Conservation (phyloP, 2,888 invertebrate species). For the Polietes domitor region DNA sequence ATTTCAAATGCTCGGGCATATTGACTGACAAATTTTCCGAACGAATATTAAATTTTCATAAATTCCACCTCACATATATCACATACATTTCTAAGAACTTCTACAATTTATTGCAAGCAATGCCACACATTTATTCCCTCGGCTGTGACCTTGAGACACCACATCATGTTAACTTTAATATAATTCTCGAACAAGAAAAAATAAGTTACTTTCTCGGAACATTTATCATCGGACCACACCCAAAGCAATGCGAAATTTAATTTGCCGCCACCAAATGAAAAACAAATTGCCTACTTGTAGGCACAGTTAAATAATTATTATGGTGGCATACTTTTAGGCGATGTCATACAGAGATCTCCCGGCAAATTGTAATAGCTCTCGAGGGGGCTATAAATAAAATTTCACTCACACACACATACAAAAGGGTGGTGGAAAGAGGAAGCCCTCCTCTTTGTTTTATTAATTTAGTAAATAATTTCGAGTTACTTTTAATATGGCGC, state of each 20-base stretch:
- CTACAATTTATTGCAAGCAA: no score
- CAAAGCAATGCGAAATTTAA: background rate
- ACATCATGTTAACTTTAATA: no score
- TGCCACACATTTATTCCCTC: no score
- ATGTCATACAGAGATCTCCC: background rate
- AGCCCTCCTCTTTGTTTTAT: background rate
- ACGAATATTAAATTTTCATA: no score
- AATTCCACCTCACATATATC: no score
- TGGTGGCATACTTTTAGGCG: background rate
- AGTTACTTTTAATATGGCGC: background rate
- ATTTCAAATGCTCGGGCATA: no score
- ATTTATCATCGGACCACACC: background rate
- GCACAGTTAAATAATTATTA: slow-evolving; percentile 4
- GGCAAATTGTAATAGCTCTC: background rate
- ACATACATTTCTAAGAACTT: no score
- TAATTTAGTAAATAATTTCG: background rate
- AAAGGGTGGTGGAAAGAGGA: no score
- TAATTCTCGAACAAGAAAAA: no score
- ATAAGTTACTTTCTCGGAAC: no score
- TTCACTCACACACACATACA: background rate
- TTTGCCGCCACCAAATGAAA: background rate
- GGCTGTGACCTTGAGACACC: no score
- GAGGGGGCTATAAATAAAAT: slow-evolving; percentile 3
- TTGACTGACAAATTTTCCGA: no score
- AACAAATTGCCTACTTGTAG: background rate